Percentiles rank a stretch among this genome's conserved stretches.
phyloP scores from a whole-genome alignment of 2,888 invertebrate genomes.

The Lypha dubia region DNA sequence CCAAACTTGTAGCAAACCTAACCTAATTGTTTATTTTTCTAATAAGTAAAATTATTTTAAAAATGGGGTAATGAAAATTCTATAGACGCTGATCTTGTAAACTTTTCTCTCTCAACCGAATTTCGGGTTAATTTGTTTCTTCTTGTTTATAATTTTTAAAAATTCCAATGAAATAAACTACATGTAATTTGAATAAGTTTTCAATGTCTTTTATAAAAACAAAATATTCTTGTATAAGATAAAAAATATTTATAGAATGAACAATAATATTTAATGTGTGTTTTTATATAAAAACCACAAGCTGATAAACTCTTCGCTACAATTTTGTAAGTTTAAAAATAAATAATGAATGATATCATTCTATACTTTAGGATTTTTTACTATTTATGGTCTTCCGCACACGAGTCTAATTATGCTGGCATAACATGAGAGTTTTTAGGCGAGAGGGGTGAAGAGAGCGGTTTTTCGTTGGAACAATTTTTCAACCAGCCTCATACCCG shows the following conservation, averaged over 20 bases:
- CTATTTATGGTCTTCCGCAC: conserved; percentile 5
- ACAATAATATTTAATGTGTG: background rate
- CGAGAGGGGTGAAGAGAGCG: too few species aligned
- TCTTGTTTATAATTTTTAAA: background rate
- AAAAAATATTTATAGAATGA: conserved; percentile 4
- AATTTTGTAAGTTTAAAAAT: conserved; percentile 12
- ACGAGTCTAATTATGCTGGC: too few species aligned
- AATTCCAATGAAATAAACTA: background rate
- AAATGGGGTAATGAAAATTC: too few species aligned
- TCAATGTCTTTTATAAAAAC: background rate
- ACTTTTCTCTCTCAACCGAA: background rate
- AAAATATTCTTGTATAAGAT: background rate
- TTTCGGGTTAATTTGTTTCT: background rate
- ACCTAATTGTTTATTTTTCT: too few species aligned
- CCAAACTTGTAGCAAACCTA: too few species aligned
- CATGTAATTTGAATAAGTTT: background rate
- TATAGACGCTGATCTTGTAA: too few species aligned
- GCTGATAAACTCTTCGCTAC: conserved; percentile 3
- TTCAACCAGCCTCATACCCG: too few species aligned
- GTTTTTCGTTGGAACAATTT: too few species aligned
- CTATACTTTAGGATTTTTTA: background rate
- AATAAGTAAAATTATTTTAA: too few species aligned
- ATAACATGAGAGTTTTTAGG: too few species aligned
- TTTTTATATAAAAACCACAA: background rate
- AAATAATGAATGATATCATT: conserved; percentile 2